These are phyloP conservation scores for Nemotelus pantherinus DNA, from an alignment of 2,888 invertebrate species.

Conservation along the genomic window DNA sequence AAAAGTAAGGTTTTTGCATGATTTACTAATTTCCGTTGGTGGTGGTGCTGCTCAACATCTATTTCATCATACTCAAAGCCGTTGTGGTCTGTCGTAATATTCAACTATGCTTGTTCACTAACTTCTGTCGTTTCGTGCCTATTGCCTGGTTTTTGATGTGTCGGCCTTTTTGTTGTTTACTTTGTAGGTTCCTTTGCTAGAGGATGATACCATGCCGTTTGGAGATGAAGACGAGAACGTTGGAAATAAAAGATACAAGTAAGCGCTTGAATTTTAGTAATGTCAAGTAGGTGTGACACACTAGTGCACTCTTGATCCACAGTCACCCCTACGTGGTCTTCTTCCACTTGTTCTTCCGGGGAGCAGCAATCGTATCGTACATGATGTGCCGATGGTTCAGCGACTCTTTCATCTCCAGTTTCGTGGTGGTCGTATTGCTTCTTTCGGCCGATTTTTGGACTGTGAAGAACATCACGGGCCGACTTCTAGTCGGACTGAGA, in stretches of 20 bases:
- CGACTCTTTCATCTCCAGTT: conserved; percentile 94
- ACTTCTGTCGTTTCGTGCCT: too few species aligned
- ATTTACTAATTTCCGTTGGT: conserved; percentile 40
- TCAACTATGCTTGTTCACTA: too few species aligned
- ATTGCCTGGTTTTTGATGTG: too few species aligned
- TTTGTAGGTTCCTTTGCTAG: conserved; percentile 83
- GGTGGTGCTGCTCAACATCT: neutral
- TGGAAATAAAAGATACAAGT: conserved; percentile 62
- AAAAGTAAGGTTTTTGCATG: conserved; percentile 62
- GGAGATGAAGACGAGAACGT: conserved; percentile 79
- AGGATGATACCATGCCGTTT: conserved; percentile 87
- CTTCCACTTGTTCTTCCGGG: conserved; percentile 90
- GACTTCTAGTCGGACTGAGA: conserved; percentile 91
- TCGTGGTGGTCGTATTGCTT: conserved; percentile 88
- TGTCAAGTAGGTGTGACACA: neutral
- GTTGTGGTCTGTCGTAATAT: too few species aligned
- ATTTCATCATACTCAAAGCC: too few species aligned
- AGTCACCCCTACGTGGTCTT: conserved; percentile 93
- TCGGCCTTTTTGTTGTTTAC: conserved; percentile 53
- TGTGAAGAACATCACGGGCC: conserved; percentile 89
- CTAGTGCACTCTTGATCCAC: conserved; percentile 51
- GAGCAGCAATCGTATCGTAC: conserved; percentile 85
- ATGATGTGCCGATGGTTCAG: conserved; percentile 91
- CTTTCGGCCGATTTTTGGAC: conserved; percentile 99
- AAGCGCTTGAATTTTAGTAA: conserved; percentile 52